phyloP scores from a whole-genome alignment of 2,888 invertebrate species.

The Mechanitis messenoides region DNA sequence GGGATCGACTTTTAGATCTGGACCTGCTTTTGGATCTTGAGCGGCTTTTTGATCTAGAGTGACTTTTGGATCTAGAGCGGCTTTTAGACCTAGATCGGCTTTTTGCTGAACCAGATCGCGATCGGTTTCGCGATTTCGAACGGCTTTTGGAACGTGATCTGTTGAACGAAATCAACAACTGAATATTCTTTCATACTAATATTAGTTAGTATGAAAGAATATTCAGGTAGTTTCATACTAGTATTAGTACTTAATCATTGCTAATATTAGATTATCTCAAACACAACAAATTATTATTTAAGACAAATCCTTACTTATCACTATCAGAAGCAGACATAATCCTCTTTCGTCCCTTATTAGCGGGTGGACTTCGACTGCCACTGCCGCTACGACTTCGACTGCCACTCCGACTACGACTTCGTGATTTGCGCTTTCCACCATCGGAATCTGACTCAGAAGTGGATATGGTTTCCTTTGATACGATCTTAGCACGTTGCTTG shows the following conservation, averaged over 20 bases:
- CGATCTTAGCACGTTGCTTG: slow-evolving; percentile 91
- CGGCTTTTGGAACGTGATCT: slow-evolving; percentile 54
- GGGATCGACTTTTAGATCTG: slow-evolving; percentile 43
- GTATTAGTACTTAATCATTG: no score
- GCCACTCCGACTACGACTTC: slow-evolving; percentile 40
- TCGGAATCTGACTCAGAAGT: slow-evolving; percentile 90
- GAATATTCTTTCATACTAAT: no score
- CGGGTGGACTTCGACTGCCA: slow-evolving; percentile 66
- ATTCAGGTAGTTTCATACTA: no score
- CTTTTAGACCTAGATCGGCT: slow-evolving; percentile 47
- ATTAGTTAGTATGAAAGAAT: no score
- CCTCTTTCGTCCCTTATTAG: slow-evolving; percentile 72
- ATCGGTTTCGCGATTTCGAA: slow-evolving; percentile 58
- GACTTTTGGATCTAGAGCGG: slow-evolving; percentile 45
- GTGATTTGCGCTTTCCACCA: slow-evolving; percentile 46
- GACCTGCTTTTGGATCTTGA: slow-evolving; percentile 55
- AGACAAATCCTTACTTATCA: slow-evolving; percentile 48
- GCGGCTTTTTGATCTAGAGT: slow-evolving; percentile 48
- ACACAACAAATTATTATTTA: no score
- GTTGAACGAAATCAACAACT: slow-evolving; percentile 29
- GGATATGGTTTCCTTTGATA: slow-evolving; percentile 96
- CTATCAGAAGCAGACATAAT: slow-evolving; percentile 80
- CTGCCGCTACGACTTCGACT: slow-evolving; percentile 69
- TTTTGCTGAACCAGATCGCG: slow-evolving; percentile 46
- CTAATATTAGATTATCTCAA: no score